These are phyloP conservation scores for Halictus quadricinctus DNA, from an alignment of 2,888 invertebrate species.

Conservation along the genomic window DNA sequence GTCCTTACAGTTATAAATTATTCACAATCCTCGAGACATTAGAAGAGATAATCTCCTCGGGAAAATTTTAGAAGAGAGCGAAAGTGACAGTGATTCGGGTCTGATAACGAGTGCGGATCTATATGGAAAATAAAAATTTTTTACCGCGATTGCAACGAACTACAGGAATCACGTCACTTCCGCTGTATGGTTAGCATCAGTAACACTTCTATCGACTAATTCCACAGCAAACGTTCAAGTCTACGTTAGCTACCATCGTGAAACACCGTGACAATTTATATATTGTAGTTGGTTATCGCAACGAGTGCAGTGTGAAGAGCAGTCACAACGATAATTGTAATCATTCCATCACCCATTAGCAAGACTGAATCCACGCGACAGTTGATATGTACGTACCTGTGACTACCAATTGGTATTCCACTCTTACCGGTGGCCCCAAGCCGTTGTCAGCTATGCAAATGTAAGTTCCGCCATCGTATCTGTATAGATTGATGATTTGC, in stretches of 20 bases:
- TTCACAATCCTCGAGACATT: neutral
- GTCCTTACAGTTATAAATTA: neutral
- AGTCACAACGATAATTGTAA: neutral
- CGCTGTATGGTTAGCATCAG: neutral
- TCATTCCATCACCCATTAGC: neutral
- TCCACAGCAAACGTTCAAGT: slow-evolving; percentile 5
- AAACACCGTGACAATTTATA: neutral
- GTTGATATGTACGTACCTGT: slow-evolving; percentile 86
- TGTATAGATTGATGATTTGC: slow-evolving; percentile 91
- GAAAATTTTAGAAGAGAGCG: neutral
- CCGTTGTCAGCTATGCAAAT: slow-evolving; percentile 93
- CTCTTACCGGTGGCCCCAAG: slow-evolving; percentile 87
- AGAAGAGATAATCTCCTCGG: neutral
- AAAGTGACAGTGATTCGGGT: neutral
- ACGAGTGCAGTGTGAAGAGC: neutral
- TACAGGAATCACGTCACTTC: neutral
- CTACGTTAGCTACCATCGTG: neutral
- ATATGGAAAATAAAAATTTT: too few species aligned
- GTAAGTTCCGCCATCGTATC: slow-evolving; percentile 93
- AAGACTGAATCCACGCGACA: neutral
- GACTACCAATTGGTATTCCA: slow-evolving; percentile 88
- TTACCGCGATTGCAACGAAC: too few species aligned
- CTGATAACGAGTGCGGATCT: too few species aligned
- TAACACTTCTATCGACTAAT: neutral
- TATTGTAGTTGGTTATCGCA: neutral